Base-by-base conservation (phyloP, 2,888 invertebrate species). In the Agrochola lota region DNA sequence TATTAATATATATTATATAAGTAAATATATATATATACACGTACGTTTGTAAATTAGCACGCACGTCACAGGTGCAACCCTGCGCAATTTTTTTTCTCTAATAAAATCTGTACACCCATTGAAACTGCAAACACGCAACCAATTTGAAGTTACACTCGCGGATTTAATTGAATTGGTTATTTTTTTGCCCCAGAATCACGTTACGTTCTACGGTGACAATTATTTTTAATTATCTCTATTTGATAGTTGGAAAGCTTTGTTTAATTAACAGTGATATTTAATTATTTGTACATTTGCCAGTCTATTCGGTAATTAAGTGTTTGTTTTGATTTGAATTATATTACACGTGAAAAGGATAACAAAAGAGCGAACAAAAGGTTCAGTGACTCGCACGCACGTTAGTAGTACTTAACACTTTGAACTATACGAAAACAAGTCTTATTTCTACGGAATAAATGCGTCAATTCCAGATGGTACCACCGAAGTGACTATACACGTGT, bases 91-190 rank as follows among this genome's bases (percentile, higher is more conserved):
- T 72, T 84, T 77, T 81, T 52, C 77, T 77, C 77, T 77, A 79
- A 84, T 77, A 87, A 87, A 85, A 80, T 70, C 66, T 80, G 76
- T 87, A 87, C 46, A 74, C n/a, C 67, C 71, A 80, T 84, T 76
- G 76, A 76, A 80, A 80, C 76, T 71, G 73, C 76, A 84, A 84
- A 87, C 85, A 80, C 63, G 85, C 80, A 76, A 76, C 80, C 80
- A 86, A 84, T 86, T 86, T 84, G 71, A 84, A 84, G 87, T 79
- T 75, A 73, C 72, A 60, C 64, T 84, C 66, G 59, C 60, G 72
- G 63, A 75, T 86, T 84, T 84, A 84, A 84, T 84, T 86, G 87
- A 79, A 86, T 84, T 75, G 87, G 74, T 83, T 83, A 71, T 72
- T 73, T 79, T 84, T 84, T 86, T 81, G n/a, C 74, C 63, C 52